phyloP scores from a whole-genome alignment of 2,888 invertebrate genomes.

The Erebia aethiops region DNA sequence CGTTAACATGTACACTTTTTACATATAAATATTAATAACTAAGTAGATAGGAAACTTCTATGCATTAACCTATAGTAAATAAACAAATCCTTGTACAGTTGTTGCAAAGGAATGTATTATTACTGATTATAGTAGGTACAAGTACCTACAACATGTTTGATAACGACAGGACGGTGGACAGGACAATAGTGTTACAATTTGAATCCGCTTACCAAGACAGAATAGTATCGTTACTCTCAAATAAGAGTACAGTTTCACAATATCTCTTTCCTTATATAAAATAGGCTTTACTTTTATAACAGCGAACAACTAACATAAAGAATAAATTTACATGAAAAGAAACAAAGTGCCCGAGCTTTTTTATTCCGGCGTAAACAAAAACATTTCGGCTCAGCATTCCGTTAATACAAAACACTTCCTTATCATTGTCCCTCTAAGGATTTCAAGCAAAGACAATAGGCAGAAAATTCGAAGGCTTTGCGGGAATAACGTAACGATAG shows the following conservation, averaged over 20 bases:
- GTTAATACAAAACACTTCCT: constrained; percentile 23
- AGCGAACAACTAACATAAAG: constrained; percentile 12
- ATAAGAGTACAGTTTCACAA: not conserved
- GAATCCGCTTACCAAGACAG: constrained; percentile 5
- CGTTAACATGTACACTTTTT: too few species aligned
- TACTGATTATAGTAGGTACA: not conserved
- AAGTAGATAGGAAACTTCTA: too few species aligned
- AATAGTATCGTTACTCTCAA: not conserved
- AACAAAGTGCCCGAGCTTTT: constrained; percentile 5
- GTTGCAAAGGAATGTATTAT: not conserved
- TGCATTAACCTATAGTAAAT: too few species aligned
- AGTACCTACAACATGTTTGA: not conserved
- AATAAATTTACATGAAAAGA: constrained; percentile 11
- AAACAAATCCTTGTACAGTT: too few species aligned
- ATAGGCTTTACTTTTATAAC: not conserved
- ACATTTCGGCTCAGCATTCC: constrained; percentile 8
- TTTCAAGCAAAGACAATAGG: constrained; percentile 47
- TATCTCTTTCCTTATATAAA: not conserved
- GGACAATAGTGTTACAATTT: constrained; percentile 2
- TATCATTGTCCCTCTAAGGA: constrained; percentile 20
- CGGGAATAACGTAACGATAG: constrained; percentile 53
- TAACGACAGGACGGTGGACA: not conserved
- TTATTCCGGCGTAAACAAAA: constrained; percentile 15
- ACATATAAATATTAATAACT: too few species aligned
- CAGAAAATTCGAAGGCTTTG: constrained; percentile 50